Base-by-base conservation (phyloP, 2,113 vertebrate species). In the Microcebus lehilahytsara region DNA sequence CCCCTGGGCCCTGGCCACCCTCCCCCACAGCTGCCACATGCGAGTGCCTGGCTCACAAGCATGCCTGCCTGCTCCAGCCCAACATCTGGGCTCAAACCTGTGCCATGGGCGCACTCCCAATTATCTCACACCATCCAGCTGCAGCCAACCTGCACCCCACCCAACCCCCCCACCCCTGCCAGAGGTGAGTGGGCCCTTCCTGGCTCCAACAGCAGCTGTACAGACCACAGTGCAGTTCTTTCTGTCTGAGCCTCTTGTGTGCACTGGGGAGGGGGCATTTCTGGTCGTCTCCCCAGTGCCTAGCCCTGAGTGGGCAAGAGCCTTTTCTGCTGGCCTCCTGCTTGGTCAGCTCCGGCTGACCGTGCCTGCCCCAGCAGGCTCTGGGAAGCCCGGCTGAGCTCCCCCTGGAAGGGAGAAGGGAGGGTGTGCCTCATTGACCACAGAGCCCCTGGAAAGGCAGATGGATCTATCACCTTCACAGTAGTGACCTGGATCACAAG, bases 21-120 rank as follows among this genome's bases (percentile, higher is more conserved):
- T 11, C 7, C 32, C 56, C 5, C 0, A 2, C 46, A 42, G 37
- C 71, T 3, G 42, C 53, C 42, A n/a, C 6, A 4, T 23, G 46
- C 91, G 66, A 67, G 42, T 64, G 62, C 79, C 9, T 12, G 22
- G 49, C 27, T 49, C 67, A 3, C 5, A 6, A 37, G 51, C 2
- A 5, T 16, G 3, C 1, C 4, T 16, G 2, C 19, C 1, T 2
- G 4, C 5, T 32, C 37, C 34, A 20, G 62, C 42, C 32, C 81
- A n/a, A 6, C 3, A n/a, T 17, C 75, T 0, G 27, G 30, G 42
- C 80, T 89, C 85, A 69, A 69, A 12, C 11, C 46, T 0, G 64
- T 42, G 30, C n/a, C 27, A 72, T 51, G 71, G 89, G 53, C 62
- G 5, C 0, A 13, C 40, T 22, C 53, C 37, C 80, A 13, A 12